phyloP scores from a whole-genome alignment of 2,888 invertebrate species.

The Chaetoderma sp. region DNA sequence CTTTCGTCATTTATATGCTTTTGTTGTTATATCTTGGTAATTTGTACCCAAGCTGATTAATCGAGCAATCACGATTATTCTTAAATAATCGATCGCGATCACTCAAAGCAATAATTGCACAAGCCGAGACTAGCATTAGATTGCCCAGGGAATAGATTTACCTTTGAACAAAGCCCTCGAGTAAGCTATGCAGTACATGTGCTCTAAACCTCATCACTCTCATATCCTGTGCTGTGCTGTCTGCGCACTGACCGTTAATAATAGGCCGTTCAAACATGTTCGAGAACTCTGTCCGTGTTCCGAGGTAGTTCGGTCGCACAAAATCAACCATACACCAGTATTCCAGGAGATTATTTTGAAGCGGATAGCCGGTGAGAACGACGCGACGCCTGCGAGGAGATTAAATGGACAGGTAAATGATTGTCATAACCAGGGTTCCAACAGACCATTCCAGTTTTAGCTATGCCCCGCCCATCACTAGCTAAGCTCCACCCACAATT shows the following conservation, averaged over 20 bases:
- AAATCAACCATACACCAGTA: slow-evolving; percentile 99
- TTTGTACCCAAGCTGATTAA: too few relatives aligned
- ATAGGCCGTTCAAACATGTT: slow-evolving; percentile 99
- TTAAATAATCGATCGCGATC: too few relatives aligned
- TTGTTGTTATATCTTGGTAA: too few relatives aligned
- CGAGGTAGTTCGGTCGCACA: slow-evolving; percentile 96
- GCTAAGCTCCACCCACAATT: too few relatives aligned
- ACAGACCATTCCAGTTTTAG: too few relatives aligned
- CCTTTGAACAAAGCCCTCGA: slow-evolving; percentile 94
- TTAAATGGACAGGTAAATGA: neutral
- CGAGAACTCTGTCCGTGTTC: slow-evolving; percentile 95
- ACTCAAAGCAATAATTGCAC: too few relatives aligned
- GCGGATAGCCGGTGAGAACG: slow-evolving; percentile 96
- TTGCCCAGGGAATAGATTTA: too few relatives aligned
- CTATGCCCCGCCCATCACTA: too few relatives aligned
- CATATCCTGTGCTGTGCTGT: slow-evolving; percentile 94
- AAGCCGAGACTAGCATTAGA: too few relatives aligned
- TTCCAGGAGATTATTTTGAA: slow-evolving; percentile 90
- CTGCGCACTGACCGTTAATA: slow-evolving; percentile 97
- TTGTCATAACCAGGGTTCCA: too few relatives aligned
- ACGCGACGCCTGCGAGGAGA: slow-evolving; percentile 79
- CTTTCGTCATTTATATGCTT: too few relatives aligned
- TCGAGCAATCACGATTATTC: too few relatives aligned
- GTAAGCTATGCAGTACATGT: slow-evolving; percentile 92
- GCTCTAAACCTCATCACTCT: slow-evolving; percentile 94